Evolutionary conservation across 2,797 vertebrate species (phyloP).

Genomic region (Tympanoctomys barrerae): DNA sequence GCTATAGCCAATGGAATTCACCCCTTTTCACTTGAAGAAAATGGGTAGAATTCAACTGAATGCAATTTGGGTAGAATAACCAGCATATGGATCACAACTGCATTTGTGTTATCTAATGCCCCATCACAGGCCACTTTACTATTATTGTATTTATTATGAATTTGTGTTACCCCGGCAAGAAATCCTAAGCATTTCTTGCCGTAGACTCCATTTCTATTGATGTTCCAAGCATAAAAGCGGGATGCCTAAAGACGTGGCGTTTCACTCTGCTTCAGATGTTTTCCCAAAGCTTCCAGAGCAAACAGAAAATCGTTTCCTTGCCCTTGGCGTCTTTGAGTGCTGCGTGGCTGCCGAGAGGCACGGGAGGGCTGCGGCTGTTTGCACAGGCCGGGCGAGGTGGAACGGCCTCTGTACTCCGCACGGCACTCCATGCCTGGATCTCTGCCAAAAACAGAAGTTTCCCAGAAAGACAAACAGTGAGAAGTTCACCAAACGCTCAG

Average conservation of each 20-base stretch:
- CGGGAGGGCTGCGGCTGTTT: background rate
- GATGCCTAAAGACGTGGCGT: background rate
- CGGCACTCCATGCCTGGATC: background rate
- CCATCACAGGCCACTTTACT: background rate
- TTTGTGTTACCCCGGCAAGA: background rate
- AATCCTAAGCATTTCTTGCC: background rate
- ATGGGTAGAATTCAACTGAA: background rate
- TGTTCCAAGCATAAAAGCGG: background rate
- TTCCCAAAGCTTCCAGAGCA: background rate
- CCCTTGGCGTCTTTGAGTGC: background rate
- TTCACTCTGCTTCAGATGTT: conserved; percentile 7
- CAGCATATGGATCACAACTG: background rate
- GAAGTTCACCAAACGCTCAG: conserved; percentile 53
- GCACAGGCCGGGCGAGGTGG: background rate
- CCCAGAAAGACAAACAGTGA: conserved; percentile 65
- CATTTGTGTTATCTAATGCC: background rate
- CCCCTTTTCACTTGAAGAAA: conserved; percentile 1
- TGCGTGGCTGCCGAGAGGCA: background rate
- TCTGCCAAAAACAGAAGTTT: background rate
- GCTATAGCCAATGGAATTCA: background rate
- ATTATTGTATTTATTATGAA: background rate
- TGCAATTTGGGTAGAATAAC: background rate
- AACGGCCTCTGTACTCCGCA: background rate
- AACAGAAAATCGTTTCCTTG: conserved; percentile 21
- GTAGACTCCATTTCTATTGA: conserved; percentile 1